Evolutionary conservation across 2,888 invertebrate species (phyloP), one percentile per base, ranked within the genome.

Genomic region (Pandemis corylana): DNA sequence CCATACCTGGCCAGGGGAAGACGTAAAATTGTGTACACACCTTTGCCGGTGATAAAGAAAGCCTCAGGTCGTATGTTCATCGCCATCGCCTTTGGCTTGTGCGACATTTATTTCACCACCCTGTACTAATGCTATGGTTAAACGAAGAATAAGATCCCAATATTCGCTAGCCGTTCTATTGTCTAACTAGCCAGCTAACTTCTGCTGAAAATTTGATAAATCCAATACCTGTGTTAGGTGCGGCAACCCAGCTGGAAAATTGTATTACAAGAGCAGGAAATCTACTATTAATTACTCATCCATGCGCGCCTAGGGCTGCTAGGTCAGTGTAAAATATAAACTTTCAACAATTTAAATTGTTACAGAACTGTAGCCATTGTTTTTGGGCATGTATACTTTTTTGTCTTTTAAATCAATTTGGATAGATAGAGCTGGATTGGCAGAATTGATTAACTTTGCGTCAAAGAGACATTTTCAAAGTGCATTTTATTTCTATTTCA

Each of bases 271-370:
- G 67, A 68, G 46, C 64, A 65, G 56, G 67, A 56, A 42, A 68
- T 42, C 67, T 68, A 15, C 56, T 13, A 44, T 42, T 68, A 68
- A 68, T 68, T 56, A 68, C 56, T 68, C 67, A 68, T 64, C 64
- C 56, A 56, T 56, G 20, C 56, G 41, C 42, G 20, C n/a, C 12
- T 42, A 68, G 67, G 67, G 67, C 44, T 68, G 67, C 20, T 20
- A 68, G 42, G 10, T 44, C 5, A 10, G 4, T 46, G 5, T 9
- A 64, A 64, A 64, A 46, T 20, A n/a, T 0, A 49, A 49, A n/a
- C 0, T 2, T 2, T n/a, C 2, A 28, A 2, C 28, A 56, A 12
- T 28, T 5, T 20, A 28, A 5, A 1, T 9, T 56, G 56, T 9
- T 15, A 20, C 9, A 56, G 20, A 20, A n/a, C 20, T 20, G 7